Base-by-base conservation (phyloP, 2,888 invertebrate species). In the Aethes cnicana region DNA sequence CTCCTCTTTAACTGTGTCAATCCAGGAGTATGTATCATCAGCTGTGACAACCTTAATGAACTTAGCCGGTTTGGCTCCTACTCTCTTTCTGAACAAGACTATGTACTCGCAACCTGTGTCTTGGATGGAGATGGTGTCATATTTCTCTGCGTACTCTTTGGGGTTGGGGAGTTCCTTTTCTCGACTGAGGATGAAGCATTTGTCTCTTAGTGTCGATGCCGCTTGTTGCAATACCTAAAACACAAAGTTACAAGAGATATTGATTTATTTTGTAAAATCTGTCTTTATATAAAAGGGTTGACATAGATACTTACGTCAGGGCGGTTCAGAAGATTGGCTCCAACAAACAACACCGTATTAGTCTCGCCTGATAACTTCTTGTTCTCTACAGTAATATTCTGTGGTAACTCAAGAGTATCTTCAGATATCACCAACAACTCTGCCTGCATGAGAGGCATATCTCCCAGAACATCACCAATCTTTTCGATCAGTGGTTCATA, bases 361-460 rank as follows among this genome's bases (percentile, higher is more conserved):
- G 84, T 78, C 53, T 93, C 92, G 5, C 81, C 77, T n/a, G 79
- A 61, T 0, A 94, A 33, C 62, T 93, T 93, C 55, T 92, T 93
- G 44, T 94, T 92, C 57, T 92, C 92, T 0, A 94, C 82, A 2
- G 89, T 90, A 0, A 95, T 83, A 20, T 84, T 77, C 0, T 78
- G 61, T 0, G 91, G 85, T 60, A 92, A 69, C 33, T 90, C 81
- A 8, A 86, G 60, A 1, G 90, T 68, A 1, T 90, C 87, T 39
- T 91, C 90, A 14, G 86, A 81, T 54, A 94, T 69, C 0, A 95
- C 74, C 42, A 90, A 80, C 0, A 94, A 81, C 37, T 94, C 93
- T 0, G 94, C 92, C 61, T 94, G 93, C 2, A 95, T 90, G 7
- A 94, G 71, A 0, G 95, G 95, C 26, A 94, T 73, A 62, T 95